Base-by-base conservation (phyloP, 2,888 invertebrate genomes). In the Elysia crispata region DNA sequence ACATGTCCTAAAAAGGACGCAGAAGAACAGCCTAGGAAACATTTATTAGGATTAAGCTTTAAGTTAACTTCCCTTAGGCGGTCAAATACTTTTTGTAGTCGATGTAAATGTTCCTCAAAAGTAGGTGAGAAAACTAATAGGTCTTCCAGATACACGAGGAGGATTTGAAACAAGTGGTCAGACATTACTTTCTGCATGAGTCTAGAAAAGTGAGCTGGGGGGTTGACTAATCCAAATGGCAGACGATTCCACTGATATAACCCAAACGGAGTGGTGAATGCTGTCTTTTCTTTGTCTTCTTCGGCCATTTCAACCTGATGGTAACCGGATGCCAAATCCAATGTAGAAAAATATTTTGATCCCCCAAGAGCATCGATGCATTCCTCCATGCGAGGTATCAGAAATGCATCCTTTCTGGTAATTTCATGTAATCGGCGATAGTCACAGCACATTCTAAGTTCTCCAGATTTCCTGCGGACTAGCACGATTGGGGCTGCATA, bases 41-140 rank as follows among this genome's bases (percentile, higher is more conserved):
- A 85, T 66, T 86, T 86, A 49, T 62, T 25, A 1, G 80, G 81
- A 49, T 84, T 82, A 0, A 86, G 67, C 69, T 85, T 86, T 5
- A 85, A 62, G 13, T 83, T 81, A 23, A 79, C 81, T 5, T 76
- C 69, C 0, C 62, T 15, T 1, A 84, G 28, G 0, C 79, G 13
- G 18, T 41, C 49, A 20, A 84, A 41, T 0, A 83, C 80, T 49
- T 28, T 62, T 23, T 77, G 69, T 0, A 85, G 67, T 49, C 78
- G 62, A 20, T 74, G 15, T 1, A 83, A 25, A 15, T 72, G 76
- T 13, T 81, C 76, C 0, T 76, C 73, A 31, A 84, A 77, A 8
- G 81, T 70, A n/a, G 20, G 20, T 1, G 81, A 81, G 74, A 80
- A 86, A 0, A 86, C 82, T 33, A 85, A 30, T 31, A 86, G 82